Conservation (phyloP, 1,140 invertebrate species). For the Gryllus bimaculatus region DNA sequence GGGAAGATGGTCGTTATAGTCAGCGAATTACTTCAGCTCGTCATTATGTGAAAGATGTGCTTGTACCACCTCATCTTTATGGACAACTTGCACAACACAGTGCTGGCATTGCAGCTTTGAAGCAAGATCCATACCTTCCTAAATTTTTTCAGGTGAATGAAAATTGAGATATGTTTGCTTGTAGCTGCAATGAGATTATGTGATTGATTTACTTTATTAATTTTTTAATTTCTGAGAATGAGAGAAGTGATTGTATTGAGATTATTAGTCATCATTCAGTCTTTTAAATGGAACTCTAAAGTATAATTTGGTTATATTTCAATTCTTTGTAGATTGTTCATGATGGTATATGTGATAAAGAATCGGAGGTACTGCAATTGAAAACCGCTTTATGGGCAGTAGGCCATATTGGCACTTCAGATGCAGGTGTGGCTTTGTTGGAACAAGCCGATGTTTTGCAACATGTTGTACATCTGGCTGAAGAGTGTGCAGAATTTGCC, state of each 20-base stretch:
- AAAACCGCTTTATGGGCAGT: constrained; percentile 87
- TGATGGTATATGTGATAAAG: constrained; percentile 42
- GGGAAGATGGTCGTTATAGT: constrained; percentile 68
- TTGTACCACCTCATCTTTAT: constrained; percentile 77
- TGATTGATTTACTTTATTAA: no score
- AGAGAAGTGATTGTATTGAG: no score
- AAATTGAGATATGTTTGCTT: neutral
- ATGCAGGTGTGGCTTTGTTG: constrained; percentile 61
- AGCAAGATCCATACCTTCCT: constrained; percentile 10
- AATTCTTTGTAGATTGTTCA: constrained; percentile 29
- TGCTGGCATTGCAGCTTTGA: constrained; percentile 9
- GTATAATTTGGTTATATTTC: neutral
- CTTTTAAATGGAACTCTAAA: no score
- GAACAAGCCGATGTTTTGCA: constrained; percentile 48
- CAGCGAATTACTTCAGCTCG: constrained; percentile 42
- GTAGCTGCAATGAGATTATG: no score
- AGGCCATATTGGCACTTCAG: constrained; percentile 70
- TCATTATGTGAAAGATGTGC: constrained; percentile 45
- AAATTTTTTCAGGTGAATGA: constrained; percentile 11
- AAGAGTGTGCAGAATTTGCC: constrained; percentile 70
- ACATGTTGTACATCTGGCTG: constrained; percentile 57
- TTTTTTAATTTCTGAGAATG: no score
- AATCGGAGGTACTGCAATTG: constrained; percentile 57
- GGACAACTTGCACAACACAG: constrained; percentile 74
- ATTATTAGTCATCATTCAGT: no score